Conservation (phyloP, 1,140 invertebrate species). For the Aphaenogaster ashmeadi region DNA sequence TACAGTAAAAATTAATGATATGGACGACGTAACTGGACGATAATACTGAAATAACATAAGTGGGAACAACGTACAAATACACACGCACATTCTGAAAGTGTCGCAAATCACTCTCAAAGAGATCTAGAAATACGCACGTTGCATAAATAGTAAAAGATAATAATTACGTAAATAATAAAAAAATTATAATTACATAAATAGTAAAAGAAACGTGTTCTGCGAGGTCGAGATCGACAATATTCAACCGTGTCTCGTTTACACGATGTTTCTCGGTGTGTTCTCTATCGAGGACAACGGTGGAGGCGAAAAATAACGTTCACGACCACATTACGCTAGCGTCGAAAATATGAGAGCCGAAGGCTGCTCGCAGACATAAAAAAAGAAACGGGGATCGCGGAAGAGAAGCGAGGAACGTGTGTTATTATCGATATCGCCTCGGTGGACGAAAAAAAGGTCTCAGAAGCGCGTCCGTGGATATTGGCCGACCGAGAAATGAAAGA, state of each 20-base stretch:
- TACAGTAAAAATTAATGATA: too few species aligned
- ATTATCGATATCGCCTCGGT: conserved; percentile 43
- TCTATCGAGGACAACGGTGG: background rate
- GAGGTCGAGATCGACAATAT: too few species aligned
- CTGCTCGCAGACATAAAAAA: conserved; percentile 25
- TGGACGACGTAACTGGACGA: background rate
- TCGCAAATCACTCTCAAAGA: background rate
- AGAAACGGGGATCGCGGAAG: background rate
- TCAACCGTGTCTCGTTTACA: background rate
- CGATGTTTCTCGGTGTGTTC: background rate
- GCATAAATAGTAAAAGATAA: background rate
- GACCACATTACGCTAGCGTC: background rate
- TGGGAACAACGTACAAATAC: background rate
- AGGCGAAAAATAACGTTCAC: conserved; percentile 23
- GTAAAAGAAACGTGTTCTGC: background rate
- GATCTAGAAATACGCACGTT: conserved; percentile 8
- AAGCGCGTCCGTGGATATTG: conserved; percentile 34
- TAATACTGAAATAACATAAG: background rate
- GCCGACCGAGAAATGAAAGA: conserved; percentile 36
- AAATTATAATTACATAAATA: too few species aligned
- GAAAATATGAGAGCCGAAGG: conserved; percentile 26
- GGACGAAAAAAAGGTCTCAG: conserved; percentile 24
- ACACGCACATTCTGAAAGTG: background rate
- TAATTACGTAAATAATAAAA: background rate
- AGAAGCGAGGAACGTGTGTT: conserved; percentile 29